Conservation (phyloP, 64 coral and sea anemone species). For the Stylophora pistillata region DNA sequence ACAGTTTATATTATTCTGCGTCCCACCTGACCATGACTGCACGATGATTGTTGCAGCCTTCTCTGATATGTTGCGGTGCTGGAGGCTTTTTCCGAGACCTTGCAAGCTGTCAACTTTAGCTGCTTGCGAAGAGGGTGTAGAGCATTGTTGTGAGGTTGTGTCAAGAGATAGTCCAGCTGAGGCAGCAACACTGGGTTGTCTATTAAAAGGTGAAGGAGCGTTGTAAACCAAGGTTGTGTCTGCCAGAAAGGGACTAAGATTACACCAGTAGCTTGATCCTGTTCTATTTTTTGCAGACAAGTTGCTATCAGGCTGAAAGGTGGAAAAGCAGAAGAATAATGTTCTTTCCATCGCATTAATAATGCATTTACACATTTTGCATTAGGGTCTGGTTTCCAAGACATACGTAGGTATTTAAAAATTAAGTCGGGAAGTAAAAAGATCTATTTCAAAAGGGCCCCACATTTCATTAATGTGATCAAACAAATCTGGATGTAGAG, state of each 20-base stretch:
- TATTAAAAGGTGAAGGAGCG: background rate
- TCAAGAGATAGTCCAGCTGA: background rate
- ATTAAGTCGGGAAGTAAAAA: no score
- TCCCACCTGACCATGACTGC: conserved; percentile 21
- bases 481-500: no score
- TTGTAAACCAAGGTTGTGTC: background rate
- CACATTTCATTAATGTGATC: no score
- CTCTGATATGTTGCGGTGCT: conserved; percentile 11
- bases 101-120: conserved; percentile 1
- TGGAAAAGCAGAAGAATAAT: no score
- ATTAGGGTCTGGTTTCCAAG: no score
- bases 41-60: conserved; percentile 29
- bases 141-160: conserved; percentile 24
- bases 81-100: conserved; percentile 10
- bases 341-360: no score
- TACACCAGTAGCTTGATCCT: conserved; percentile 12
- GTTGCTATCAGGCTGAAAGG: no score
- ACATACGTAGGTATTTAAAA: no score
- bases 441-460: no score
- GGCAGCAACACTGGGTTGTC: background rate
- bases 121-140: conserved; percentile 26
- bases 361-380: no score
- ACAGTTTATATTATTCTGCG: conserved; percentile 7
- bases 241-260: conserved; percentile 11
- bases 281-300: conserved; percentile 12